Percentiles rank a stretch among this genome's conserved stretches.
phyloP scores from a whole-genome alignment of 2,113 vertebrate species.

The Oreotrochilus melanogaster region DNA sequence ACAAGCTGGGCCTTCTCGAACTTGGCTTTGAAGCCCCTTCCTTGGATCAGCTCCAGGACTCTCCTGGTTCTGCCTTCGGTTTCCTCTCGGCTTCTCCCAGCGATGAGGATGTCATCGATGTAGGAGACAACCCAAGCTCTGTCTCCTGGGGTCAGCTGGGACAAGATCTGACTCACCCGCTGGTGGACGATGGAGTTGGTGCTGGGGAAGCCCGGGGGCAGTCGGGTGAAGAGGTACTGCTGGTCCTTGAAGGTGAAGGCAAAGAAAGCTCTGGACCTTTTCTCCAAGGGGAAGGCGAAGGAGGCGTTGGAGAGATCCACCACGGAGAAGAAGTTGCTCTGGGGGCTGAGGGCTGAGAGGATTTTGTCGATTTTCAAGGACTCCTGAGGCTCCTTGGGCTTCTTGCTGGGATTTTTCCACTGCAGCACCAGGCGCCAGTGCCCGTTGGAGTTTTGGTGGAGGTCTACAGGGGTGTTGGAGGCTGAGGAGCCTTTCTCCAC shows the following conservation, averaged over 20 bases:
- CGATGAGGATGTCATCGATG: neutral
- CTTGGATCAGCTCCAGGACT: neutral
- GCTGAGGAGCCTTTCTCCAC: neutral
- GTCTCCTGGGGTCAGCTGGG: neutral
- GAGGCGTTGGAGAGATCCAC: neutral
- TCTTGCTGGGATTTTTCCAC: fast-evolving
- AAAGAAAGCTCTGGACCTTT: neutral
- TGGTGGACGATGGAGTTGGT: neutral
- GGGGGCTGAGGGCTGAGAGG: neutral
- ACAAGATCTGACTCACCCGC: neutral
- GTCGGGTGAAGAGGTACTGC: neutral
- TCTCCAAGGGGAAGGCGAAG: neutral
- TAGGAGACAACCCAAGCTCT: neutral
- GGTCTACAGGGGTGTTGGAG: neutral
- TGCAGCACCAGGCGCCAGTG: neutral
- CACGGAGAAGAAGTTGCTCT: neutral
- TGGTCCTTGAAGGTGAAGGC: neutral
- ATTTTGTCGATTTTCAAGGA: fast-evolving
- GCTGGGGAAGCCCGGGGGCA: neutral
- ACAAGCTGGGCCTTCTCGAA: neutral
- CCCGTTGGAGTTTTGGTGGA: fast-evolving
- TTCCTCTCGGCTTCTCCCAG: neutral
- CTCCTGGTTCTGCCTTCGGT: neutral
- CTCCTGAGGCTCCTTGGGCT: fast-evolving
- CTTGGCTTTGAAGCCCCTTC: neutral